Evolutionary conservation across 2,888 invertebrate genomes (phyloP), one percentile per base, ranked within the genome.

Genomic region (Euphydryas editha): DNA sequence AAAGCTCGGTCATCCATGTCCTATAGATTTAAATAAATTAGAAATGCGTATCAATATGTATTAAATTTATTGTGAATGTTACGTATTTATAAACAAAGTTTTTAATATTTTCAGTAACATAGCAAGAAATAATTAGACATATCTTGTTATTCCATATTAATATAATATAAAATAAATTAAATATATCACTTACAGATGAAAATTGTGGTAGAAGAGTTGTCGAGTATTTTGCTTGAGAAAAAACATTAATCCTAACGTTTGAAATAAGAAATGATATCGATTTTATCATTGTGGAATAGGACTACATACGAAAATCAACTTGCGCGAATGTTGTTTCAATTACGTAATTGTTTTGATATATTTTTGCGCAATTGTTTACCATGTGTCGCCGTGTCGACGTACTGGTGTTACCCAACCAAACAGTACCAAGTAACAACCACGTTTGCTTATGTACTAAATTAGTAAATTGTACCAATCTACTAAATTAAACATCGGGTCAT

Each of bases 171-270:
- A 20, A 24, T n/a, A 36, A 0, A 15, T 51, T 13, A 11, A 36
- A 46, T 17, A 39, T 37, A 0, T 18, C n/a, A 81, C 90, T 88
- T 80, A 92, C 92, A 76, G 90, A 84, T 62, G 92, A 90, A 59
- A 91, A 75, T 72, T 90, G 87, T 37, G 92, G 91, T 21, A 91
- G 75, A 6, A 73, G 81, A 68, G 87, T 81, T 39, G 89, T 86
- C 24, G 87, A 81, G 76, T 73, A 81, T 78, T 88, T 81, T 42
- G 81, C 70, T 80, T 87, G 84, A 59, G 76, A 73, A 44, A 77
- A 66, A 73, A 79, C 57, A 73, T 75, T 73, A 61, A 64, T 71
- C 69, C 79, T 84, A 37, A 79, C 49, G 70, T 75, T 72, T 65
- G 74, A 80, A 61, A 84, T 61, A 58, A 86, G 68, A 39, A 79